Conservation (phyloP, 2,888 invertebrate species). For the Polymixis lichenea region DNA sequence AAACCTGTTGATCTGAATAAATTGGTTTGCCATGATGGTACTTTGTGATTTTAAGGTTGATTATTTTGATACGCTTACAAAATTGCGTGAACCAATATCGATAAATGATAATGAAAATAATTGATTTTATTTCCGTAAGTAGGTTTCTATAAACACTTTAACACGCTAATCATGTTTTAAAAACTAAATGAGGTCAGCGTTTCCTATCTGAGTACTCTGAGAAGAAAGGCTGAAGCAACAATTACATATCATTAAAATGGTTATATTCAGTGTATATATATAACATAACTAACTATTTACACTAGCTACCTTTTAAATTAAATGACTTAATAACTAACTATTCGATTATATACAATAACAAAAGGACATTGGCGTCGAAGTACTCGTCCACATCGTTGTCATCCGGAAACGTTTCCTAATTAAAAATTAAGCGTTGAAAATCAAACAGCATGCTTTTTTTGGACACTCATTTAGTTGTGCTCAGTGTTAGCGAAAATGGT, state of each 20-base stretch:
- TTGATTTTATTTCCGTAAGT: too few relatives aligned
- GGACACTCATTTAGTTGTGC: too few relatives aligned
- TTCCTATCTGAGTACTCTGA: too few relatives aligned
- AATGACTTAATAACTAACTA: not conserved
- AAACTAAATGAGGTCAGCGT: too few relatives aligned
- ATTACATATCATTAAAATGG: not conserved
- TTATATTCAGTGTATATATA: not conserved
- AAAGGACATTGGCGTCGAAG: not conserved
- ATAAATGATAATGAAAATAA: too few relatives aligned
- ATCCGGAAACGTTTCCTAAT: not conserved
- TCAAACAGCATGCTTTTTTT: not conserved
- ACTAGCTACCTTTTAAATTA: not conserved
- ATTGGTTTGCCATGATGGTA: not conserved
- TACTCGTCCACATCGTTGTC: not conserved
- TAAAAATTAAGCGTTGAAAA: not conserved
- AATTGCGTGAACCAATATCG: not conserved
- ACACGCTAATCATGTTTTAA: too few relatives aligned
- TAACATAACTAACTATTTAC: not conserved
- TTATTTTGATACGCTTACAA: too few relatives aligned
- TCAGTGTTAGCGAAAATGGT: not conserved
- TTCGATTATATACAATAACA: not conserved
- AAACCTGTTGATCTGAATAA: slow-evolving; percentile 27
- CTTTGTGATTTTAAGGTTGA: slow-evolving; percentile 3
- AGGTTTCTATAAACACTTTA: too few relatives aligned
- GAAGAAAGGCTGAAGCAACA: too few relatives aligned